Percentiles rank a stretch among this genome's conserved stretches.
phyloP scores from a whole-genome alignment of 1,140 invertebrate species.

The Ganaspis sp. region DNA sequence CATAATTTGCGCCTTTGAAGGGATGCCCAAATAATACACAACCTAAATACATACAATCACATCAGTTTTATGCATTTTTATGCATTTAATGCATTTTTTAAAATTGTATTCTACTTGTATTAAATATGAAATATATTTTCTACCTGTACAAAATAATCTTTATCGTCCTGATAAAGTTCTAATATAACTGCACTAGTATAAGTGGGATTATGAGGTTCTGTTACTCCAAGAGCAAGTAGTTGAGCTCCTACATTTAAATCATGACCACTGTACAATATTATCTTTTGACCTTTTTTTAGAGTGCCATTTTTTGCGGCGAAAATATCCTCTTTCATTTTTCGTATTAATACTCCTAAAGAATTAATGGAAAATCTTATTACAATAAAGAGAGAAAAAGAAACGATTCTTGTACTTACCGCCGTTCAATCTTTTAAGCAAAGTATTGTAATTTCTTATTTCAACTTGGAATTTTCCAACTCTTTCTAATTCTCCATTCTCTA shows the following conservation, averaged over 20 bases:
- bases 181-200: conserved; percentile 75
- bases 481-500: conserved; percentile 61
- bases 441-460: conserved; percentile 68
- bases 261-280: conserved; percentile 81
- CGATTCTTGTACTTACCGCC: no score
- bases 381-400: no score
- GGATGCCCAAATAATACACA: conserved; percentile 77
- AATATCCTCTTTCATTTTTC: conserved; percentile 76
- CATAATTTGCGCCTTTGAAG: conserved; percentile 70
- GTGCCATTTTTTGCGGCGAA: conserved; percentile 64
- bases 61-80: no score
- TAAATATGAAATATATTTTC: no score
- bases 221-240: conserved; percentile 80
- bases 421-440: conserved; percentile 69
- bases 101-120: no score
- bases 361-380: no score
- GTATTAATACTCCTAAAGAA: conserved; percentile 76
- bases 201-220: conserved; percentile 77
- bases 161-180: conserved; percentile 56
- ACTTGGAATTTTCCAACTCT: conserved; percentile 76
- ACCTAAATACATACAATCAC: conserved; percentile 48
- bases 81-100: no score
- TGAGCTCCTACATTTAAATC: conserved; percentile 83
- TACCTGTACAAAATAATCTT: conserved; percentile 77
- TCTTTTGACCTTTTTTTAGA: conserved; percentile 67